Evolutionary conservation across 2,888 invertebrate genomes (phyloP).

Genomic region (Ectemnius lituratus): DNA sequence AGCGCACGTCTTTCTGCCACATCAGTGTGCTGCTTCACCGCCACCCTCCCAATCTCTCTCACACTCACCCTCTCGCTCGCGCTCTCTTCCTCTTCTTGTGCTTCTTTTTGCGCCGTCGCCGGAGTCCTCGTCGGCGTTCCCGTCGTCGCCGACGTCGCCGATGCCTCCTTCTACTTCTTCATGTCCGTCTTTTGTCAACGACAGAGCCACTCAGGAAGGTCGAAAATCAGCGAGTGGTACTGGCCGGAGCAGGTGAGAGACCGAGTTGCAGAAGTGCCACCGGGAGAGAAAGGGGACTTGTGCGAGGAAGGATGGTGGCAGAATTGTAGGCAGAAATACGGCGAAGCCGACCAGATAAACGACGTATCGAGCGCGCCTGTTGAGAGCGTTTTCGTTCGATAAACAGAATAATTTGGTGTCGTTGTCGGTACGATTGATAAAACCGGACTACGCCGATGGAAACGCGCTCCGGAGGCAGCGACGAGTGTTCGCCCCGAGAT

Average conservation of each 20-base stretch:
- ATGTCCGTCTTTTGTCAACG: slow-evolving; percentile 36
- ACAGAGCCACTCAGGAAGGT: slow-evolving; percentile 13
- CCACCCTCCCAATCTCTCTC: neutral
- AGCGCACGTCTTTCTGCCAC: slow-evolving; percentile 52
- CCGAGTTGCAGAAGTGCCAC: slow-evolving; percentile 25
- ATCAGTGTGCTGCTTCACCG: neutral
- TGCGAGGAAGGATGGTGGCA: neutral
- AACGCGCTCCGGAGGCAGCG: slow-evolving; percentile 40
- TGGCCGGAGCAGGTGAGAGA: slow-evolving; percentile 18
- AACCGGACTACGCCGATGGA: slow-evolving; percentile 45
- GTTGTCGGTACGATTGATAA: slow-evolving; percentile 55
- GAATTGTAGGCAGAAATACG: slow-evolving; percentile 42
- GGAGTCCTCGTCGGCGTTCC: neutral
- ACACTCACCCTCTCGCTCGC: too few relatives aligned
- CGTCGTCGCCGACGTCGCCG: neutral
- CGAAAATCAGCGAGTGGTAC: slow-evolving; percentile 38
- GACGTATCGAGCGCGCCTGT: slow-evolving; percentile 51
- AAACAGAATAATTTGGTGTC: slow-evolving; percentile 57
- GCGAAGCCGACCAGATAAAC: slow-evolving; percentile 56
- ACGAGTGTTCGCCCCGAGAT: slow-evolving; percentile 43
- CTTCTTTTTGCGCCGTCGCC: neutral
- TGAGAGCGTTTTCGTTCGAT: slow-evolving; percentile 54
- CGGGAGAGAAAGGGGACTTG: neutral
- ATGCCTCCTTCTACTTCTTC: neutral
- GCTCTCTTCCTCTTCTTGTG: neutral